These are phyloP conservation scores for Pagetopsis macropterus DNA, from an alignment of 2,797 vertebrate species.

Conservation along the genomic window DNA sequence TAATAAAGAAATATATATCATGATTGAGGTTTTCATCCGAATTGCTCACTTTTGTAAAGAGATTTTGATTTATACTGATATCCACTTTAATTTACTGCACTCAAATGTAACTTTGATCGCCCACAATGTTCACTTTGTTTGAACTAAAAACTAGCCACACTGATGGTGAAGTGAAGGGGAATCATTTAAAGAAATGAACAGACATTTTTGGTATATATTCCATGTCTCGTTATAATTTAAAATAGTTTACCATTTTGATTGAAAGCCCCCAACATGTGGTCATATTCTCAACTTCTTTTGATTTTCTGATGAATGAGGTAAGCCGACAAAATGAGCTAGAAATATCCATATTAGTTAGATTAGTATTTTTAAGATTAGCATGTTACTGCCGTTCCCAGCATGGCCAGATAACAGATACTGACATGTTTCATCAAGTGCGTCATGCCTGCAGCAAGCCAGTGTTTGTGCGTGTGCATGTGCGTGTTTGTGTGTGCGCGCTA, in stretches of 20 bases:
- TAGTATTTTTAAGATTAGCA: not conserved
- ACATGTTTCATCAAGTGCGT: conserved; percentile 34
- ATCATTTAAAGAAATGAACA: not conserved
- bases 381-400: conserved; percentile 44
- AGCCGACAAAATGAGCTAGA: not conserved
- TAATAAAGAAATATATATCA: not conserved
- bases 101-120: not conserved
- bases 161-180: not conserved
- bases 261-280: not conserved
- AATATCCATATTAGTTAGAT: not conserved
- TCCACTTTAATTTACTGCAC: not conserved
- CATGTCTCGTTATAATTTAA: not conserved
- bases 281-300: not conserved
- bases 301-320: not conserved
- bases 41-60: not conserved
- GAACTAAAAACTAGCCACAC: not conserved
- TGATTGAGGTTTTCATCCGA: not conserved
- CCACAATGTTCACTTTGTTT: not conserved
- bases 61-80: not conserved
- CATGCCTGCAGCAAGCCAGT: conserved; percentile 45
- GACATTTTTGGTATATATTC: not conserved
- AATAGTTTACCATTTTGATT: not conserved
- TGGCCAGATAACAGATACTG: conserved; percentile 39
- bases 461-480: conserved; percentile 10
- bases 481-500: conserved; percentile 11